Evolutionary conservation across 1,140 invertebrate species (phyloP), one percentile per base, ranked within the genome.

Genomic region (Philotrypesis tridentata): DNA sequence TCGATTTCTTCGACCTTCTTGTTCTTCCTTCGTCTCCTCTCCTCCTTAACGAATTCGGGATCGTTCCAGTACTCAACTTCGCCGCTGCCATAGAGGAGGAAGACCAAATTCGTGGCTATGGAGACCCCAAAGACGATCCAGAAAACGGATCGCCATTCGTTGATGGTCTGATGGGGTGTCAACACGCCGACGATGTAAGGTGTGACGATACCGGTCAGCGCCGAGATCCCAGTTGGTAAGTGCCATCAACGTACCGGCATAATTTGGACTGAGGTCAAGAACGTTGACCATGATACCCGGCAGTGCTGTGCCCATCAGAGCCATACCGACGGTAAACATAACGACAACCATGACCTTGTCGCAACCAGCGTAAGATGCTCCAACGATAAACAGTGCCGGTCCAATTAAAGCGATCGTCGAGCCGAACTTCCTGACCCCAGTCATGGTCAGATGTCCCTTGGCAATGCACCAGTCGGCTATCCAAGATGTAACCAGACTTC

Each of bases 141-240:
- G 87, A 97, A 97, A 3, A 97, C 96, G 2, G 93, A 87, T 81
- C 95, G 92, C 97, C 97, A 98, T 90, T 97, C 94, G 9, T 91
- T 89, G n/a, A 95, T 86, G 2, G 94, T 94, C 86, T 95, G 94
- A 12, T 87, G 29, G 0, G 77, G 84, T 6, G 93, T 93, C 33
- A 94, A 85, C 23, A 85, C 85, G 12, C 93, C 92, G 29, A 93
- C 93, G 65, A 94, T 86, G 27, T 87, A 87, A 8, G 94, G 94
- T 55, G 94, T 95, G 27, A 95, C 89, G 84, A 96, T 95, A 63
- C 95, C 95, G 23, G 95, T 93, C 40, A 97, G 87, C 0, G 96
- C 95, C 0, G 96, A 96, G 61, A 96, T 92, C 0, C 96, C 96
- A 84, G n/a, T 97, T 97, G 0, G 95, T 94, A 8, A 97, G 91